These are phyloP conservation scores for Orthonyx spaldingii DNA, from an alignment of 2,113 vertebrate genomes.

Conservation along the genomic window DNA sequence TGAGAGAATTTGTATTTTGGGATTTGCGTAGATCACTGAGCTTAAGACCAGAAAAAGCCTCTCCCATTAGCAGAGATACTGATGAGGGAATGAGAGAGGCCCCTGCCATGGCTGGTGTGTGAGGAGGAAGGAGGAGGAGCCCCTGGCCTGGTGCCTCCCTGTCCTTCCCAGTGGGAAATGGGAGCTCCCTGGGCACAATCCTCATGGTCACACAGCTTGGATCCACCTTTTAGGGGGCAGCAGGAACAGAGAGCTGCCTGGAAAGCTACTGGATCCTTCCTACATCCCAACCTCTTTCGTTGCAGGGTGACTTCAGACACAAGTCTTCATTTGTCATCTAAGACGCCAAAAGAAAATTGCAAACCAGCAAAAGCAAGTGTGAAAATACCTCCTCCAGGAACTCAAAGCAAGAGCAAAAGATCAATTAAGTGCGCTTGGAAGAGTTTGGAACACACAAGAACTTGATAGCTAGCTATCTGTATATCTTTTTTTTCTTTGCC, in stretches of 20 bases:
- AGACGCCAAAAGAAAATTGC: slow-evolving; percentile 20
- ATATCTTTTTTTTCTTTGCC: slow-evolving; percentile 66
- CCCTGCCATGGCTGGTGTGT: background rate
- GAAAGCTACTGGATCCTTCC: background rate
- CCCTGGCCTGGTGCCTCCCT: background rate
- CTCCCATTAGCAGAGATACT: background rate
- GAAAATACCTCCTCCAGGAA: slow-evolving; percentile 70
- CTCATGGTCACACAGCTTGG: too few relatives aligned
- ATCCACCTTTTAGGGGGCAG: background rate
- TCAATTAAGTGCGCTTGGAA: slow-evolving; percentile 39
- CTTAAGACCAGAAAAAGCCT: slow-evolving; percentile 26
- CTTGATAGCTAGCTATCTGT: slow-evolving; percentile 52
- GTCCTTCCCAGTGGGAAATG: background rate
- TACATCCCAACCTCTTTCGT: background rate
- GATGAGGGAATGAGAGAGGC: background rate
- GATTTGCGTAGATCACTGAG: slow-evolving; percentile 32
- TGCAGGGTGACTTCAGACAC: slow-evolving; percentile 95
- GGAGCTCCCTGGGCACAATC: background rate
- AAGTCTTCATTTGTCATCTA: slow-evolving; percentile 97
- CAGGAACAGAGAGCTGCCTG: background rate
- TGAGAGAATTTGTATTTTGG: slow-evolving; percentile 31
- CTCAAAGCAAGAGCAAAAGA: slow-evolving; percentile 42
- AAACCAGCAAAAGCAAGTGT: slow-evolving; percentile 21
- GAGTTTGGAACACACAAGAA: slow-evolving; percentile 54
- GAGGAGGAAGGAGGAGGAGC: background rate